Evolutionary conservation across 2,113 vertebrate genomes (phyloP).

Genomic region (Chaetodon auriga): DNA sequence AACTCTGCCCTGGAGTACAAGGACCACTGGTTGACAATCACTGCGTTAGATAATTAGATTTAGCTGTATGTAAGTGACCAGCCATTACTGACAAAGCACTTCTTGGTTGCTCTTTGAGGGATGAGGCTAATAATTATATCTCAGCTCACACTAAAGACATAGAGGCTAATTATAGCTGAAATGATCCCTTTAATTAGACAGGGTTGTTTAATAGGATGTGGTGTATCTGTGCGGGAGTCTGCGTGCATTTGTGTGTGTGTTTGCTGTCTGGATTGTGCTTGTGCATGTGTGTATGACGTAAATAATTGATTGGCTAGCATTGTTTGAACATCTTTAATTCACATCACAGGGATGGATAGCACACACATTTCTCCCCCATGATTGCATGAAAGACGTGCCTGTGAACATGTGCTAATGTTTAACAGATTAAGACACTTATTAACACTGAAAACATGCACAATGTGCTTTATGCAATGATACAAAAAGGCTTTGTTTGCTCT

Average conservation of each 20-base stretch:
- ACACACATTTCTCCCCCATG: neutral
- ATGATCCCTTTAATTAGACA: slow-evolving; percentile 36
- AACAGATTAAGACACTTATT: neutral
- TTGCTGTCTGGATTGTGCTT: slow-evolving; percentile 18
- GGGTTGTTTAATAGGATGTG: slow-evolving; percentile 5
- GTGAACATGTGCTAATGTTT: slow-evolving; percentile 18
- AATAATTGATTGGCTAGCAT: slow-evolving; percentile 58
- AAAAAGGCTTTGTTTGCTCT: slow-evolving; percentile 7
- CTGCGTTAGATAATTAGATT: slow-evolving; percentile 26
- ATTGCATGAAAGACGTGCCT: too few species aligned
- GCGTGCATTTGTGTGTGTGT: slow-evolving; percentile 16
- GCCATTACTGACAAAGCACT: slow-evolving; percentile 3
- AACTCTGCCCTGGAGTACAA: neutral
- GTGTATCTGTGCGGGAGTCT: neutral
- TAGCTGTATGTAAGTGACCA: neutral
- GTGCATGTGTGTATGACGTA: slow-evolving; percentile 20
- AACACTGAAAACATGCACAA: slow-evolving; percentile 3
- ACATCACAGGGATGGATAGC: slow-evolving; percentile 27
- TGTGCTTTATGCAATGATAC: neutral
- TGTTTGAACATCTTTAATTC: slow-evolving; percentile 58
- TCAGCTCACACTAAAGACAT: slow-evolving; percentile 21
- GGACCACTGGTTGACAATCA: neutral
- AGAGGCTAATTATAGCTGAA: slow-evolving; percentile 39
- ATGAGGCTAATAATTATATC: slow-evolving; percentile 36
- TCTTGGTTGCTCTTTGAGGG: slow-evolving; percentile 16